Evolutionary conservation across 2,113 vertebrate species (phyloP).

Genomic region (Pangasianodon hypophthalmus): DNA sequence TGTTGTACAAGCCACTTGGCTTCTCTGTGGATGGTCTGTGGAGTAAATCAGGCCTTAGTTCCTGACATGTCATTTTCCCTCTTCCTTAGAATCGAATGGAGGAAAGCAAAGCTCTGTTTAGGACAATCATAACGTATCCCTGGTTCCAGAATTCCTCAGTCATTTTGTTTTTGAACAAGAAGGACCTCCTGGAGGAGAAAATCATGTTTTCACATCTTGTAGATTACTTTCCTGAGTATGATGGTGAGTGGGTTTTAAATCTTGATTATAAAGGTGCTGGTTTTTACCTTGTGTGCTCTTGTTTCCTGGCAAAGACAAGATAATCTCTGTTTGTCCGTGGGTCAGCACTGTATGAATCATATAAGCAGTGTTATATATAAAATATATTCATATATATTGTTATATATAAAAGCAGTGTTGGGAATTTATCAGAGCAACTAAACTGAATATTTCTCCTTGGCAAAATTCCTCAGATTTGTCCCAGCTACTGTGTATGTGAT

Average conservation of each 20-base stretch:
- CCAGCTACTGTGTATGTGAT: no score
- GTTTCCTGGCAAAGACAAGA: background rate
- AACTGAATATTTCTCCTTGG: no score
- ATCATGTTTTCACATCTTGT: constrained; percentile 86
- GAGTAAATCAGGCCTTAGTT: background rate
- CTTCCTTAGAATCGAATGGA: constrained; percentile 83
- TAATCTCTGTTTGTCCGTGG: background rate
- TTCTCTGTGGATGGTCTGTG: background rate
- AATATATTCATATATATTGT: no score
- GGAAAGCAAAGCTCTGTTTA: constrained; percentile 89
- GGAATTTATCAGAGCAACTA: no score
- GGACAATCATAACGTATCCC: constrained; percentile 84
- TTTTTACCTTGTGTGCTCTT: background rate
- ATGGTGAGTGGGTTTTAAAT: constrained; percentile 69
- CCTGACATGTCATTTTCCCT: background rate
- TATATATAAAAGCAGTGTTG: background rate
- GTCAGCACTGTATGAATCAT: background rate
- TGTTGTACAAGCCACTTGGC: background rate
- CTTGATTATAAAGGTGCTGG: background rate
- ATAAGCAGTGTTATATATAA: background rate
- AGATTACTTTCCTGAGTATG: constrained; percentile 87
- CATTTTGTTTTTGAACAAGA: constrained; percentile 90
- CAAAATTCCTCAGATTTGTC: no score
- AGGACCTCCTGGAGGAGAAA: constrained; percentile 87
- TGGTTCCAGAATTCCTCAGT: constrained; percentile 87